A percentile compares a stretch with the other conserved stretches of the same genome.
These are phyloP conservation scores for Rissa tridactyla DNA, from an alignment of 2,113 vertebrate genomes.

Conservation along the genomic window DNA sequence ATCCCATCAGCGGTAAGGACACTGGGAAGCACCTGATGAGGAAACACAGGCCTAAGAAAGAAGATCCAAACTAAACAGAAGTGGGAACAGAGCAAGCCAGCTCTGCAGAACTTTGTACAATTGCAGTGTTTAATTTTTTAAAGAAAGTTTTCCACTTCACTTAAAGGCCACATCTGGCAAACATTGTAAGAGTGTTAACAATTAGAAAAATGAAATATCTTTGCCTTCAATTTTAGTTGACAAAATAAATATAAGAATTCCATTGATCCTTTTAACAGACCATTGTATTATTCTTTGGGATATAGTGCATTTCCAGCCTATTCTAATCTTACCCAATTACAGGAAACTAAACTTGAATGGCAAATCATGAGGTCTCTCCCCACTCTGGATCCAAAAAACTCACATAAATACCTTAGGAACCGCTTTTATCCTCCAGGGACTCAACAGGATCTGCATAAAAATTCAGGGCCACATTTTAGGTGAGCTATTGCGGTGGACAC, in stretches of 20 bases:
- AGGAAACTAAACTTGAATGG: background rate
- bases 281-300: conserved; percentile 22
- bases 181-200: conserved; percentile 31
- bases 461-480: background rate
- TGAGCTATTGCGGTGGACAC: background rate
- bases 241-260: conserved; percentile 56
- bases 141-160: conserved; percentile 43
- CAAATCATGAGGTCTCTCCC: background rate
- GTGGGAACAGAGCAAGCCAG: background rate
- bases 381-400: background rate
- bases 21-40: conserved; percentile 57
- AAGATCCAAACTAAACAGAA: conserved; percentile 62
- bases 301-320: background rate
- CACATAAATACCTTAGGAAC: conserved; percentile 1
- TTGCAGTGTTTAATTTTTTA: background rate
- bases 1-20: background rate
- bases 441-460: background rate
- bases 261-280: conserved; percentile 51
- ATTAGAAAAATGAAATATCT: conserved; percentile 60
- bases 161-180: conserved; percentile 61
- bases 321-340: background rate
- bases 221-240: conserved; percentile 34
- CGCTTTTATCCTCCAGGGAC: background rate
- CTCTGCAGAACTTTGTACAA: background rate
- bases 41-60: background rate